Conservation (phyloP, 2,888 invertebrate genomes). For the Chrysomela aeneicollis region DNA sequence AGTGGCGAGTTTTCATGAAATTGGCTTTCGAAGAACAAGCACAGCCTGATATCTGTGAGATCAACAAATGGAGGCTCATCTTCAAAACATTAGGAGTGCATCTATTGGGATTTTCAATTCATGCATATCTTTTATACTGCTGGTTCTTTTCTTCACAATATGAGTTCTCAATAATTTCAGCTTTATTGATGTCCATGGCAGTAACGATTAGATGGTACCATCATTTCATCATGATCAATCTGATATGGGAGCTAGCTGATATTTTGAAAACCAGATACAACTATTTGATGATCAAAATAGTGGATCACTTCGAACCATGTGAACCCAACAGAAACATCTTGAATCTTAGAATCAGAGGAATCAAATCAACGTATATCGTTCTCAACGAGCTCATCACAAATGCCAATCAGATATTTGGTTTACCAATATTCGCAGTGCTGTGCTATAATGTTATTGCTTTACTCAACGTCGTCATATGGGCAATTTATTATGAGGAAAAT, state of each 20-base stretch:
- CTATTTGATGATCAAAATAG: not conserved
- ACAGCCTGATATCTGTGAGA: not conserved
- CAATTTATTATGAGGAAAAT: not conserved
- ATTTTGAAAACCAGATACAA: not conserved
- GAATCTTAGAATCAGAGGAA: constrained; percentile 1
- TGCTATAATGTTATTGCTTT: not conserved
- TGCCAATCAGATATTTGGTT: not conserved
- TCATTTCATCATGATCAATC: not conserved
- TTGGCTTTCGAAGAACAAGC: not conserved
- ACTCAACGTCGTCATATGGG: not conserved
- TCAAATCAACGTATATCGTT: not conserved
- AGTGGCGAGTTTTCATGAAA: not conserved
- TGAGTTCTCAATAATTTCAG: not conserved
- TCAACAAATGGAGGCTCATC: not conserved
- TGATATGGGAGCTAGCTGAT: not conserved
- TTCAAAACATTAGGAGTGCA: not conserved
- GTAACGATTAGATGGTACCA: not conserved
- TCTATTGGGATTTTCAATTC: not conserved
- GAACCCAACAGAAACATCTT: not conserved
- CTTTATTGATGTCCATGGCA: not conserved
- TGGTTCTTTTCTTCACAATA: not conserved
- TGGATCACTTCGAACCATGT: not conserved
- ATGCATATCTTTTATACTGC: not conserved
- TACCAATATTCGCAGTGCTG: not conserved
- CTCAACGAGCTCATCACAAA: not conserved